A percentile compares a stretch with the other conserved stretches of the same genome.
These are phyloP conservation scores for Drosophila mauritiana DNA, from an alignment of 1,140 invertebrate genomes.

Conservation along the genomic window DNA sequence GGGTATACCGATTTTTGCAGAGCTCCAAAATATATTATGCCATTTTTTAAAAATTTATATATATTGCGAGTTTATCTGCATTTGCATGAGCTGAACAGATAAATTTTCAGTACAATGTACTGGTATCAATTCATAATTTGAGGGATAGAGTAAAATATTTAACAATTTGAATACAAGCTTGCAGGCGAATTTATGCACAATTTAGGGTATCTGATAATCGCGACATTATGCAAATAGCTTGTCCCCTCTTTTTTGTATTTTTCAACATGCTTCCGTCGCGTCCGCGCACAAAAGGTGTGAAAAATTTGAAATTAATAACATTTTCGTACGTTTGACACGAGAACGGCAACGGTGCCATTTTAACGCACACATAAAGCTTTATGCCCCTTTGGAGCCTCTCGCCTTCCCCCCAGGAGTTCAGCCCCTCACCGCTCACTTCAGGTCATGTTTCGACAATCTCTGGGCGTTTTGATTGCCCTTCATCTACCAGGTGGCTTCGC, in stretches of 20 bases:
- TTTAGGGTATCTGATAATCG: constrained; percentile 21
- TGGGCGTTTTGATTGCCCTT: constrained; percentile 54
- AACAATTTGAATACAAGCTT: not conserved
- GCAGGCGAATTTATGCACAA: no score
- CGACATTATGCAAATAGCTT: constrained; percentile 18
- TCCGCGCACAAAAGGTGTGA: constrained; percentile 55
- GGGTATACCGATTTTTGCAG: constrained; percentile 23
- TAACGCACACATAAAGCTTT: constrained; percentile 62
- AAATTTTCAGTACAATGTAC: no score
- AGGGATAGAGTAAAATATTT: not conserved
- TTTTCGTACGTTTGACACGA: constrained; percentile 71
- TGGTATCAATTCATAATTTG: no score
- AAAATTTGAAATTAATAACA: constrained; percentile 76
- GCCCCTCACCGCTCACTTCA: not conserved
- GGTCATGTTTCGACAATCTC: constrained; percentile 38
- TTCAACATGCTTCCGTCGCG: constrained; percentile 10
- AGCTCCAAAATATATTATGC: not conserved
- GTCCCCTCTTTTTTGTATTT: constrained; percentile 7
- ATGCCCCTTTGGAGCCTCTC: constrained; percentile 13
- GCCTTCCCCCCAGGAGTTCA: not conserved
- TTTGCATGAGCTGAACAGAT: no score
- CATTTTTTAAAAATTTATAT: no score
- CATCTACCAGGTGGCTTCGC: constrained; percentile 34
- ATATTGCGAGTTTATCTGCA: no score
- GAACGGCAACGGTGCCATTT: constrained; percentile 52